phyloP scores from a whole-genome alignment of 1,140 invertebrate genomes.

The Drosophila melanica region DNA sequence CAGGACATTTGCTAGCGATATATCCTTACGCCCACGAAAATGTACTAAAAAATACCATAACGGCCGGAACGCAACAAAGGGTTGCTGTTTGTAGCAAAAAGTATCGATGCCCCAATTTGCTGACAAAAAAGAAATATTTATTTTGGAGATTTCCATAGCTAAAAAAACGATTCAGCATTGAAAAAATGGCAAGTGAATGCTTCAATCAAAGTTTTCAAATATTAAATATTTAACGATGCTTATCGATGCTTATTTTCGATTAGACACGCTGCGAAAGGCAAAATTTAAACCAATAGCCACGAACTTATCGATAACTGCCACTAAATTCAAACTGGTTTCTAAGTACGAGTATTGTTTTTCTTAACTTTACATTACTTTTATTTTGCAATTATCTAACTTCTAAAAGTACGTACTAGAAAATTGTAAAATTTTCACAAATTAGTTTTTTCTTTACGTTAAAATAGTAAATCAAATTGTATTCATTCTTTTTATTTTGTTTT shows the following conservation, averaged over 20 bases:
- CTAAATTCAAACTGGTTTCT: not conserved
- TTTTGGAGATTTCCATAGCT: not conserved
- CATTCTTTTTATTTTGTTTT: constrained; percentile 7
- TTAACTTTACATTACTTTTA: constrained; percentile 26
- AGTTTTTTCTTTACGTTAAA: constrained; percentile 30
- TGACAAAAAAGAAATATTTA: too few species aligned
- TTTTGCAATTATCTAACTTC: constrained; percentile 30
- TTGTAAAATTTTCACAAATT: constrained; percentile 57
- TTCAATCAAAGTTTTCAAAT: not conserved
- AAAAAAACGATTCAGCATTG: not conserved
- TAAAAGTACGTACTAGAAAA: constrained; percentile 56
- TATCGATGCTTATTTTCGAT: not conserved
- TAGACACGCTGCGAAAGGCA: not conserved
- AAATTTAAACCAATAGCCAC: not conserved
- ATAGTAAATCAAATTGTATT: constrained; percentile 49
- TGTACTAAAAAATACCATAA: constrained; percentile 37
- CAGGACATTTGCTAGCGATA: constrained; percentile 51
- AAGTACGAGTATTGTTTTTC: too few species aligned
- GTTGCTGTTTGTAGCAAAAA: constrained; percentile 6
- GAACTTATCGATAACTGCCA: not conserved
- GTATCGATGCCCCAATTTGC: not conserved
- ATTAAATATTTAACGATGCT: not conserved
- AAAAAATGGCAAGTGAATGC: not conserved
- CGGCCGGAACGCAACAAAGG: not conserved
- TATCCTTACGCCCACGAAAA: constrained; percentile 17